Percentiles rank a stretch among this genome's conserved stretches.
Evolutionary conservation across 2,888 invertebrate species (phyloP).

Genomic region (Eledone cirrhosa): DNA sequence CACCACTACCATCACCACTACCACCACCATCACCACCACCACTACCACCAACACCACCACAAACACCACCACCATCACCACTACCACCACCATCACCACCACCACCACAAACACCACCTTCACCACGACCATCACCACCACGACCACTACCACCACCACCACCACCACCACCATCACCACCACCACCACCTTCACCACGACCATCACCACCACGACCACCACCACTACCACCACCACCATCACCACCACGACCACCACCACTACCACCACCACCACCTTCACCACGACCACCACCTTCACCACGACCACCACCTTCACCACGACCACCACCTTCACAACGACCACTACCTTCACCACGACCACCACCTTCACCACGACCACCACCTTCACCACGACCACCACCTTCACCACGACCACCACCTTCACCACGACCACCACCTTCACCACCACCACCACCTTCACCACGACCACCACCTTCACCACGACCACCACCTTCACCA

Average conservation of each 20-base stretch:
- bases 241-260: neutral
- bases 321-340: neutral
- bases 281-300: neutral
- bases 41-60: too few species aligned
- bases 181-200: neutral
- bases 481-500: neutral
- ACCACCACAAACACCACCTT: too few species aligned
- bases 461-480: neutral
- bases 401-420: neutral
- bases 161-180: neutral
- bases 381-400: neutral
- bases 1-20: too few species aligned
- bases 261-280: neutral
- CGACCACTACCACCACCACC: neutral
- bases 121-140: too few species aligned
- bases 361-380: neutral
- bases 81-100: too few species aligned
- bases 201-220: neutral
- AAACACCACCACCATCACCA: too few species aligned
- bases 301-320: neutral
- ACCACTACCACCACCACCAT: neutral
- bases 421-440: neutral
- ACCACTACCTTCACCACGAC: neutral
- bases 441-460: neutral
- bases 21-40: too few species aligned